Conservation (phyloP, 1,140 invertebrate species). For the Pararge aegeria region DNA sequence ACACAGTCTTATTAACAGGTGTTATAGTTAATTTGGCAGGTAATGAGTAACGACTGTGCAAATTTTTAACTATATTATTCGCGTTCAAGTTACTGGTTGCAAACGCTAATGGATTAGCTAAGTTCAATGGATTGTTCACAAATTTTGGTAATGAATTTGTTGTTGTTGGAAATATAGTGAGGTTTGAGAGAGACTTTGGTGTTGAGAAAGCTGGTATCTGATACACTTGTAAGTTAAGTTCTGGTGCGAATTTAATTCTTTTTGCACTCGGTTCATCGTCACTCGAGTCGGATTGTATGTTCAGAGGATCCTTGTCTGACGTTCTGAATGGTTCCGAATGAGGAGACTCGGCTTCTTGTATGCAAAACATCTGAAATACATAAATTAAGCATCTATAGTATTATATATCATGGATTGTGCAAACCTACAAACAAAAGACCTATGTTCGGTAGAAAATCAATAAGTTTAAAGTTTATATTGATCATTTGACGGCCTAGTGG, state of each 20-base stretch:
- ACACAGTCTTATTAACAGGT: slow-evolving; percentile 42
- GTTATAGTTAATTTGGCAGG: slow-evolving; percentile 65
- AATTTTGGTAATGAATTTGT: slow-evolving; percentile 57
- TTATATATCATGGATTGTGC: no score
- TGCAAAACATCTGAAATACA: slow-evolving; percentile 68
- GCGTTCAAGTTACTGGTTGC: slow-evolving; percentile 39
- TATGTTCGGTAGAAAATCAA: no score
- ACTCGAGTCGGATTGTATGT: slow-evolving; percentile 50
- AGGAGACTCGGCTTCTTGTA: slow-evolving; percentile 58
- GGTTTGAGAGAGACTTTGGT: slow-evolving; percentile 36
- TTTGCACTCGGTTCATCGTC: slow-evolving; percentile 65
- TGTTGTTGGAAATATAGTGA: slow-evolving; percentile 51
- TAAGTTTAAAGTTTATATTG: no score
- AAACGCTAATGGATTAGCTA: slow-evolving; percentile 62
- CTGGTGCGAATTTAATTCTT: slow-evolving; percentile 48
- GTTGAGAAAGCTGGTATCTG: slow-evolving; percentile 64
- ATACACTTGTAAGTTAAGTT: slow-evolving; percentile 63
- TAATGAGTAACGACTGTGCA: slow-evolving; percentile 60
- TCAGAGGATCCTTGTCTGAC: slow-evolving; percentile 56
- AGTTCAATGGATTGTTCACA: slow-evolving; percentile 67
- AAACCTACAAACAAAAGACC: no score
- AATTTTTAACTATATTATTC: slow-evolving; percentile 50
- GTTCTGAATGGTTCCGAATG: slow-evolving; percentile 47
- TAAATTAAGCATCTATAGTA: no score
- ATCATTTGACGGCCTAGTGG: no score